phyloP scores from a whole-genome alignment of 2,797 vertebrate species.

The Macroramphosus scolopax region DNA sequence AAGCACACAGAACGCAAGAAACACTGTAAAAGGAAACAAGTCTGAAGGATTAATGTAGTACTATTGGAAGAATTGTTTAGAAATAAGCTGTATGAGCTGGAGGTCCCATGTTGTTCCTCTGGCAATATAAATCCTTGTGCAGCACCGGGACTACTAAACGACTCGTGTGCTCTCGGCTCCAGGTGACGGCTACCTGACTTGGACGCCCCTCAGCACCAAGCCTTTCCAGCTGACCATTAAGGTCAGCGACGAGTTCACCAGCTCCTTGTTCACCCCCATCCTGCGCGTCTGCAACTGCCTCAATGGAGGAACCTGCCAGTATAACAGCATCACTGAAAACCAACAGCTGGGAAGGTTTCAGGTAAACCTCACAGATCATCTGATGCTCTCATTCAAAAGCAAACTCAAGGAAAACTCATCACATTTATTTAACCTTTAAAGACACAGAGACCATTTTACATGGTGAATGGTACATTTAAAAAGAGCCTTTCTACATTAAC shows the following conservation, averaged over 20 bases:
- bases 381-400: too few species aligned
- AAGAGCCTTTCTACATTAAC: too few species aligned
- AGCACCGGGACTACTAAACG: neutral
- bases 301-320: conserved; percentile 81
- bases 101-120: too few species aligned
- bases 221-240: conserved; percentile 74
- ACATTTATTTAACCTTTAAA: too few species aligned
- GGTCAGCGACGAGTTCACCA: conserved; percentile 71
- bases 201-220: conserved; percentile 66
- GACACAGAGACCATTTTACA: too few species aligned
- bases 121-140: too few species aligned
- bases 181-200: conserved; percentile 75
- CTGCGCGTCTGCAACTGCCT: conserved; percentile 80
- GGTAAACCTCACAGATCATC: conserved; percentile 56
- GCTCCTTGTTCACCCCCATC: conserved; percentile 75
- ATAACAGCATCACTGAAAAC: conserved; percentile 70
- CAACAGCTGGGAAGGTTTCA: conserved; percentile 78
- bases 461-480: too few species aligned
- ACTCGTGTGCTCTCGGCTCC: neutral
- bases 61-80: too few species aligned
- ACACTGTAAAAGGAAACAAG: too few species aligned
- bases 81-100: too few species aligned
- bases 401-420: too few species aligned
- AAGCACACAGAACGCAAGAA: conserved; percentile 6
- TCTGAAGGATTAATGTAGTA: too few species aligned